Base-by-base conservation (phyloP, 2,888 invertebrate genomes). In the Dexiosoma caninum region DNA sequence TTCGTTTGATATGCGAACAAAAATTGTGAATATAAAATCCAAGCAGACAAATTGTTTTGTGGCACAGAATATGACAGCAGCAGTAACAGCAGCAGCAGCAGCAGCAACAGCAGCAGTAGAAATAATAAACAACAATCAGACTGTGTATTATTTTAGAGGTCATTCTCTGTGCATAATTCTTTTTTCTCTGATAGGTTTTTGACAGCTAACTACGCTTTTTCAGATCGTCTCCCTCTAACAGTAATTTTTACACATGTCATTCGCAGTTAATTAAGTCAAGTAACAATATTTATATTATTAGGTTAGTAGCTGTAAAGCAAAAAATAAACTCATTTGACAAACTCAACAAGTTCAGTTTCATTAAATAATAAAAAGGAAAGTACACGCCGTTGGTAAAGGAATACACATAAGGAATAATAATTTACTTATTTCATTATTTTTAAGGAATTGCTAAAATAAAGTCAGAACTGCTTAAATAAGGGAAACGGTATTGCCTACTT, bases 101-200 rank as follows among this genome's bases (percentile, higher is more conserved):
- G 30, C 51, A 30, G 19, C n/a, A n/a, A n/a, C 44, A 19, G 19
- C 32, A 46, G n/a, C 30, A 14, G n/a, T 8, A 40, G 1, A 21
- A 62, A 70, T 30, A 66, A 60, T 37, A 55, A 75, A 75, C 55
- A 37, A 42, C 14, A 19, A 37, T 42, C 66, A 67, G 72, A 35
- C 64, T 69, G 66, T 57, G 35, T 78, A 67, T 78, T 83, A 83
- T 81, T 83, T 75, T 83, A 86, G 85, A 87, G 86, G 88, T 87
- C 86, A 87, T 70, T 69, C 72, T 70, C 64, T 62, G 71, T 81
- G 75, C 74, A 74, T 71, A 78, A 69, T 67, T 75, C 59, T 71
- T 79, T 84, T 84, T 85, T 82, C n/a, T n/a, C n/a, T 88, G 87
- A 85, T 84, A 85, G 85, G 83, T 81, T 83, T 86, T 85, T 88